Evolutionary conservation across 2,888 invertebrate species (phyloP), one percentile per base, ranked within the genome.

Genomic region (Sisyra terminalis): DNA sequence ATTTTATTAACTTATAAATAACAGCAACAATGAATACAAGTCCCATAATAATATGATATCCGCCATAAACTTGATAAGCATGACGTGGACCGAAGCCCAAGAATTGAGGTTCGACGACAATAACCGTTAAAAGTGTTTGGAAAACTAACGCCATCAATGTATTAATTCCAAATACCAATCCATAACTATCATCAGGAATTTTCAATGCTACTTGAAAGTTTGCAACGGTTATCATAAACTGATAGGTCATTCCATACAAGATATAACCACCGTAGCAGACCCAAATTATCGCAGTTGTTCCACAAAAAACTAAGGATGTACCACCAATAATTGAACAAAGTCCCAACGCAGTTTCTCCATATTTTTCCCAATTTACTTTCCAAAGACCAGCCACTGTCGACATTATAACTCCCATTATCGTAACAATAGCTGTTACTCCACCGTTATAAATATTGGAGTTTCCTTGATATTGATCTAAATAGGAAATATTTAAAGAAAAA

Each of bases 91-190:
- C 48, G 42, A 78, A 53, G 0, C 57, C 63, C 39, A 66, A 63
- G 1, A 66, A 65, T 6, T 37, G 14, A 16, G 53, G 53, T 6
- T 56, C 57, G 11, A 64, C 71, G 3, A 86, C 74, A 7, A 80
- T 56, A 0, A 73, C 52, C 0, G 89, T 93, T 30, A 93, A 61
- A 24, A 87, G 56, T 0, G 85, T 78, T 62, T 93, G 90, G 1
- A 89, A 58, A 0, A 73, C 57, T 2, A 92, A 69, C 3, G 89
- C 87, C 0, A 85, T 48, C 44, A 92, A 76, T 0, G 85, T 89
- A 60, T 90, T 93, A 49, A 90, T 71, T 3, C 93, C 93, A 60
- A 93, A 92, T 49, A 94, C 80, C 3, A 93, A 66, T 1, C 88
- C 92, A 58, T 85, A 90, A 59, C 86, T 87, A 41, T 89, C 86